These are phyloP conservation scores for Pipistrellus kuhlii DNA, from an alignment of 2,797 vertebrate genomes.

Conservation along the genomic window DNA sequence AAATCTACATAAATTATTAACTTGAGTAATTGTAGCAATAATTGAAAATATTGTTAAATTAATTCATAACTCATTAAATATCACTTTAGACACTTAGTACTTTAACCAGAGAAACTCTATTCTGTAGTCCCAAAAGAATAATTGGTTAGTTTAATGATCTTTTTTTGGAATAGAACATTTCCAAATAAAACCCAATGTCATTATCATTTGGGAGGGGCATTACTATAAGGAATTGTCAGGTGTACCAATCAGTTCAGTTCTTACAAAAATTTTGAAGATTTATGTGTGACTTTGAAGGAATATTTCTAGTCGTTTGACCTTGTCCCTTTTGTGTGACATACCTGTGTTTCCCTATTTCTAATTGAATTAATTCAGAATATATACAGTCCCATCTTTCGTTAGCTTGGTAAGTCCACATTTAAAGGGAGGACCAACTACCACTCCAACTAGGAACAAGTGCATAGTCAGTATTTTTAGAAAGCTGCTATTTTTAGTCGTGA, in stretches of 20 bases:
- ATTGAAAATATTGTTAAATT: neutral
- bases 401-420: neutral
- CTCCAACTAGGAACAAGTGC: neutral
- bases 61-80: neutral
- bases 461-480: constrained; percentile 12
- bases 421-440: neutral
- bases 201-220: neutral
- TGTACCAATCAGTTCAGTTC: neutral
- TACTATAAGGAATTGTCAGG: neutral
- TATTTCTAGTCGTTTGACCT: constrained; percentile 8
- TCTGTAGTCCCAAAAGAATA: neutral
- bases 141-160: neutral
- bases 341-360: neutral
- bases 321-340: neutral
- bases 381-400: neutral
- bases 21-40: constrained; percentile 31
- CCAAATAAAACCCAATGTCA: neutral
- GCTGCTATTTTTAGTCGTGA: neutral
- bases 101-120: neutral
- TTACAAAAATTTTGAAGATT: neutral
- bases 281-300: neutral
- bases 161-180: constrained; percentile 6
- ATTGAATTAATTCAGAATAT: neutral
- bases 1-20: neutral
- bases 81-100: neutral